Evolutionary conservation across 1,140 invertebrate species (phyloP).

Genomic region (Sycophila sp.): DNA sequence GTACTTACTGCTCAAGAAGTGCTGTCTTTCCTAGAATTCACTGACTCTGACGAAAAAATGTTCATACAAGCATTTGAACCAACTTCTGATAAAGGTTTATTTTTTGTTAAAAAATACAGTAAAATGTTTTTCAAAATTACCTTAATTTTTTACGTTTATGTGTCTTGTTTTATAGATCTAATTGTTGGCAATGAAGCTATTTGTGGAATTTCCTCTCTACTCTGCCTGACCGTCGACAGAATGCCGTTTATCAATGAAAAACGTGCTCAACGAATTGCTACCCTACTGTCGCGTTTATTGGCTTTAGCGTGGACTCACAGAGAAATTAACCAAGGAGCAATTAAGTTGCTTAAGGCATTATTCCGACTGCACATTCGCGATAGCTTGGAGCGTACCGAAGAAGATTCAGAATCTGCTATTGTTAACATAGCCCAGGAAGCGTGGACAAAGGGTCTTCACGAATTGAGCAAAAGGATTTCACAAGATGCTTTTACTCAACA

Average conservation of each 20-base stretch:
- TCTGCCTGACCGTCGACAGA: constrained; percentile 38
- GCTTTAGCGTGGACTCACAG: constrained; percentile 30
- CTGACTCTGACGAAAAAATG: constrained; percentile 43
- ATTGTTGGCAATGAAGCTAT: constrained; percentile 66
- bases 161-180: constrained; percentile 61
- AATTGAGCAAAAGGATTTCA: constrained; percentile 28
- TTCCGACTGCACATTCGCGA: constrained; percentile 28
- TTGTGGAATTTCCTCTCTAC: constrained; percentile 61
- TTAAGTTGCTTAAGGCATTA: constrained; percentile 34
- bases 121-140: constrained; percentile 7
- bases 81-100: constrained; percentile 47
- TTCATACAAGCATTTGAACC: constrained; percentile 50
- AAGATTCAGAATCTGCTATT: constrained; percentile 7
- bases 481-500: constrained; percentile 6
- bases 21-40: constrained; percentile 22
- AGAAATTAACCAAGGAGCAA: constrained; percentile 16
- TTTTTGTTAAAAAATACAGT: background rate
- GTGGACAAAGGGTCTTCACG: constrained; percentile 26
- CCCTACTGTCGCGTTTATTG: constrained; percentile 23
- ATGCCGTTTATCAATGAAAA: constrained; percentile 32
- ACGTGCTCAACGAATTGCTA: background rate
- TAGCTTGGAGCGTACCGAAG: constrained; percentile 19
- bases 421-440: constrained; percentile 20
- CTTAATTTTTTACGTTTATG: constrained; percentile 28
- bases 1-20: constrained; percentile 40